phyloP scores from a whole-genome alignment of 2,888 invertebrate species.

The Chaetogeoica ovagalla region DNA sequence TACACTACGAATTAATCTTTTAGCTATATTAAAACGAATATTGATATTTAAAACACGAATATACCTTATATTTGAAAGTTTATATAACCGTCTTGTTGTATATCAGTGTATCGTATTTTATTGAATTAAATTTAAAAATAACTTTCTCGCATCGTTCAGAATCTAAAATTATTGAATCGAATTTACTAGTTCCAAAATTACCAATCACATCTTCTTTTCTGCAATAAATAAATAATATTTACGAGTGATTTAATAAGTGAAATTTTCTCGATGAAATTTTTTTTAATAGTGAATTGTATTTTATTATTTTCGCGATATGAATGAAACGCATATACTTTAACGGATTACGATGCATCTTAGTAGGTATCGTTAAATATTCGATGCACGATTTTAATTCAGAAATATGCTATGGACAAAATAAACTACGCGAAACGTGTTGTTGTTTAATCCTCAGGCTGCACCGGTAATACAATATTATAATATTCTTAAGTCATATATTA shows the following conservation, averaged over 20 bases:
- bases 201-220: background rate
- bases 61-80: too few species aligned
- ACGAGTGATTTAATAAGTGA: too few species aligned
- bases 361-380: slow-evolving; percentile 19
- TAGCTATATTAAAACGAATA: too few species aligned
- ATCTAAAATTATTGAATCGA: too few species aligned
- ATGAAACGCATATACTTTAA: background rate
- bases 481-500: background rate
- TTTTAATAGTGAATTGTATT: background rate
- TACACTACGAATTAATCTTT: too few species aligned
- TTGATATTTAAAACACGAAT: too few species aligned
- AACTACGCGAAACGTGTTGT: background rate
- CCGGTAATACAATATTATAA: background rate
- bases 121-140: too few species aligned
- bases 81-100: too few species aligned
- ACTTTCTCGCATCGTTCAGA: too few species aligned
- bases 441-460: background rate
- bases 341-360: background rate
- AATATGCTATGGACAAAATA: background rate
- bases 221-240: background rate
- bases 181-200: too few species aligned
- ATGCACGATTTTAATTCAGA: slow-evolving; percentile 41
- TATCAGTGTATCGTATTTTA: too few species aligned
- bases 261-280: too few species aligned
- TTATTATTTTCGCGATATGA: background rate